phyloP scores from a whole-genome alignment of 2,113 vertebrate species.

The Tenebrosternarchus preto region DNA sequence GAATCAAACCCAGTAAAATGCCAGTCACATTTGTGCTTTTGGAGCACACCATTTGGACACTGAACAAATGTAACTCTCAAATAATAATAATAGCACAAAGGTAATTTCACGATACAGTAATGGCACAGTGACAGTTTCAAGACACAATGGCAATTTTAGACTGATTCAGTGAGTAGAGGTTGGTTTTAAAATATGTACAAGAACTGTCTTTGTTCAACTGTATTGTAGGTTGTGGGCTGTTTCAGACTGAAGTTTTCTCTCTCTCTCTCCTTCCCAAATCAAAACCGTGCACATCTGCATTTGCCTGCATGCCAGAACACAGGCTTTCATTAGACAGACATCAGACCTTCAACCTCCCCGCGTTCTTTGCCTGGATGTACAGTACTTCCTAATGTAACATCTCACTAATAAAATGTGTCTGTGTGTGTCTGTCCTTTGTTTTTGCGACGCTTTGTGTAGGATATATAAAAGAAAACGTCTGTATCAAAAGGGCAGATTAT shows the following conservation, averaged over 20 bases:
- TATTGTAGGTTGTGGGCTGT: conserved; percentile 33
- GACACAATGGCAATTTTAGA: neutral
- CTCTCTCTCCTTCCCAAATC: conserved; percentile 34
- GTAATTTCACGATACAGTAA: neutral
- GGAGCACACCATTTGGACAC: neutral
- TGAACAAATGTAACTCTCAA: neutral
- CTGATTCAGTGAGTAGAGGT: neutral
- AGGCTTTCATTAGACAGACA: conserved; percentile 47
- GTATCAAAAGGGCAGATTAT: conserved; percentile 16
- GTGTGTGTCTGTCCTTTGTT: conserved; percentile 42
- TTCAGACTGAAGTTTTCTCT: conserved; percentile 26
- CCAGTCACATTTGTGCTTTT: neutral
- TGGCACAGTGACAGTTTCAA: no score
- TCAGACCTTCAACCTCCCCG: conserved; percentile 45
- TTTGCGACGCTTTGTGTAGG: conserved; percentile 9
- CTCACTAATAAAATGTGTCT: neutral
- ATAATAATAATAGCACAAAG: neutral
- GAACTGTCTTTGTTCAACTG: conserved; percentile 28
- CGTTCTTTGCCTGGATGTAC: conserved; percentile 26
- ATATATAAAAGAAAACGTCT: neutral
- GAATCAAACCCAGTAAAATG: neutral
- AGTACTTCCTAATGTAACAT: conserved; percentile 32
- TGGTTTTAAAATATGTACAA: conserved; percentile 21
- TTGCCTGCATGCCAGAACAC: conserved; percentile 41
- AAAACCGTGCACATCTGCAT: conserved; percentile 50